These are phyloP conservation scores for Prolemur simus DNA, from an alignment of 2,113 vertebrate genomes.

Conservation along the genomic window DNA sequence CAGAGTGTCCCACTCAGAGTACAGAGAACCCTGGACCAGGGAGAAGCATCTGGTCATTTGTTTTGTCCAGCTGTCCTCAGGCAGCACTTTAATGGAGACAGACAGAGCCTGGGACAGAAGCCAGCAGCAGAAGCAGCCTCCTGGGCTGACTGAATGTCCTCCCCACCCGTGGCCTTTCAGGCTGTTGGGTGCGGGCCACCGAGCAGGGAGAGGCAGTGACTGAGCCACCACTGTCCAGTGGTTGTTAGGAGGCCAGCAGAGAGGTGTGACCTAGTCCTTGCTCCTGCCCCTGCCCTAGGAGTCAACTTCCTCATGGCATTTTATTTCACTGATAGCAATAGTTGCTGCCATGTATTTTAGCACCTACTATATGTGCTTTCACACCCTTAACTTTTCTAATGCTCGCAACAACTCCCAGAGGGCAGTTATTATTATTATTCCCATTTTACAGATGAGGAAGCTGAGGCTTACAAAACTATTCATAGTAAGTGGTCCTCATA, in stretches of 20 bases:
- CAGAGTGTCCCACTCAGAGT: neutral
- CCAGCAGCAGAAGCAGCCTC: neutral
- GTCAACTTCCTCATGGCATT: neutral
- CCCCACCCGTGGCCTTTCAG: neutral
- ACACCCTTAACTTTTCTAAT: neutral
- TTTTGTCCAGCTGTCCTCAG: neutral
- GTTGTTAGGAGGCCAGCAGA: neutral
- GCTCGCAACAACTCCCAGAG: neutral
- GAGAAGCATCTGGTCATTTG: neutral
- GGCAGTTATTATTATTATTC: neutral
- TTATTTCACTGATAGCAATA: neutral
- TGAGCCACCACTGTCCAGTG: neutral
- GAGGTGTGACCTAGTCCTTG: neutral
- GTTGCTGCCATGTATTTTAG: neutral
- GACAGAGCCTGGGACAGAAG: neutral
- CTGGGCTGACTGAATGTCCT: neutral
- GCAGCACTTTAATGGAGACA: slow-evolving; percentile 21
- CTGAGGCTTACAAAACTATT: neutral
- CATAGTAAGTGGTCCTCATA: neutral
- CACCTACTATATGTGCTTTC: neutral
- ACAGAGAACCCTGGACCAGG: neutral
- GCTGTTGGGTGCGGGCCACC: neutral
- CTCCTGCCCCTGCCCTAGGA: neutral
- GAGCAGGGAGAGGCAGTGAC: neutral
- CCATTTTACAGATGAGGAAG: neutral